Conservation (phyloP, 2,888 invertebrate species). For the Acheta domesticus region DNA sequence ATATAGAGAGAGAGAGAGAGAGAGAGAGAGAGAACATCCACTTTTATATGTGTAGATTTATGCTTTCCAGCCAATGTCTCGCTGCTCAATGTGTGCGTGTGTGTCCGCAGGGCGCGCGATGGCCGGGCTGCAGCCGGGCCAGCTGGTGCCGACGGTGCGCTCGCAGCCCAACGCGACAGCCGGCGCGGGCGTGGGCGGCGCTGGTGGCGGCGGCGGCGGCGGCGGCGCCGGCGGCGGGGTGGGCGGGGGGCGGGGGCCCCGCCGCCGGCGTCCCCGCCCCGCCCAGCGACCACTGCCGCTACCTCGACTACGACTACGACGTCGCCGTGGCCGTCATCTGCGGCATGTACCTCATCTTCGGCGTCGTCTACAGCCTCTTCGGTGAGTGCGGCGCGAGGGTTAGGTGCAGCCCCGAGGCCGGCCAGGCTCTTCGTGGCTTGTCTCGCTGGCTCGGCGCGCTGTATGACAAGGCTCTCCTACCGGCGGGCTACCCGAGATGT, state of each 20-base stretch:
- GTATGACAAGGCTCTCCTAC: too few relatives aligned
- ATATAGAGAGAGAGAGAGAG: too few relatives aligned
- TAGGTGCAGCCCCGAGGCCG: too few relatives aligned
- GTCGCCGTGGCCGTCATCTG: constrained; percentile 63
- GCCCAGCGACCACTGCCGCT: constrained; percentile 33
- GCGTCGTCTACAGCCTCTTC: constrained; percentile 77
- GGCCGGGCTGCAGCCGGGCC: not conserved
- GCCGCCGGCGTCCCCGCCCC: constrained; percentile 31
- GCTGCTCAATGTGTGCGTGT: not conserved
- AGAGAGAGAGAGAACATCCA: too few relatives aligned
- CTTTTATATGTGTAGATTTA: too few relatives aligned
- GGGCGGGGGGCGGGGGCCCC: constrained; percentile 29
- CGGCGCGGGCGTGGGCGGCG: constrained; percentile 22
- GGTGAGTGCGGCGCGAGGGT: constrained; percentile 56
- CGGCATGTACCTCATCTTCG: constrained; percentile 72
- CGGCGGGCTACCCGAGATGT: too few relatives aligned
- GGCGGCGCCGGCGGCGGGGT: constrained; percentile 52
- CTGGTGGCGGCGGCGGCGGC: constrained; percentile 53
- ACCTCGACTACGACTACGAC: constrained; percentile 61
- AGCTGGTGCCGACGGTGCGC: not conserved
- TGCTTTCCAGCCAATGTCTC: too few relatives aligned
- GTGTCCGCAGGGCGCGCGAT: not conserved
- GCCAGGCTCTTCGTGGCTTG: too few relatives aligned
- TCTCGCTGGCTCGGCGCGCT: too few relatives aligned
- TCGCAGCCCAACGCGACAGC: not conserved